Percentiles rank a stretch among this genome's conserved stretches.
Evolutionary conservation across 2,797 vertebrate genomes (phyloP).

Genomic region (Toxotes lorentzi): DNA sequence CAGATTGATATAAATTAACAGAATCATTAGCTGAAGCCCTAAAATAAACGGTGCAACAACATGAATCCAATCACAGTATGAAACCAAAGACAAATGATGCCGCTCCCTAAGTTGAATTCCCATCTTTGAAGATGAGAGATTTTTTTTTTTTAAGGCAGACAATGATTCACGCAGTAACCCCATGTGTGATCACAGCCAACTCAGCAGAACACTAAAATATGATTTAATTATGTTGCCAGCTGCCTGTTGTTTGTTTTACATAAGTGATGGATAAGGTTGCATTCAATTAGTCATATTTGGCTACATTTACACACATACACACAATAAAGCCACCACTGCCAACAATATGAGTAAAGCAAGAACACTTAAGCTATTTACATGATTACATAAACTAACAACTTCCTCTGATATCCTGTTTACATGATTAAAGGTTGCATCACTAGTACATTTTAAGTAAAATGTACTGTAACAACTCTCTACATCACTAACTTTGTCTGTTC

Average conservation of each 20-base stretch:
- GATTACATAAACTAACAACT: constrained; percentile 39
- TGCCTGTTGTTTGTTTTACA: constrained; percentile 58
- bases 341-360: constrained; percentile 42
- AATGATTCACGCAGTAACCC: constrained; percentile 38
- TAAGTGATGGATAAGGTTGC: constrained; percentile 56
- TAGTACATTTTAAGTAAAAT: constrained; percentile 16
- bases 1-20: not conserved
- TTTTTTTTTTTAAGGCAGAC: constrained; percentile 8
- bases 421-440: constrained; percentile 30
- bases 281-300: constrained; percentile 59
- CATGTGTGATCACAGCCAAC: constrained; percentile 26
- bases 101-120: not conserved
- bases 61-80: not conserved
- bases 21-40: not conserved
- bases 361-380: constrained; percentile 44
- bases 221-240: constrained; percentile 52
- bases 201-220: constrained; percentile 37
- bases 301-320: constrained; percentile 28
- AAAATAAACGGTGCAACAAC: not conserved
- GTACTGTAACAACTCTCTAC: not conserved
- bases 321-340: constrained; percentile 34
- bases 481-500: constrained; percentile 11
- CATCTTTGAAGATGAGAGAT: not conserved
- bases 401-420: constrained; percentile 37
- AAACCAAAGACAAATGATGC: constrained; percentile 8